phyloP scores from a whole-genome alignment of 37 sponge, comb jelly and placozoan species.

The Ianthella basta region DNA sequence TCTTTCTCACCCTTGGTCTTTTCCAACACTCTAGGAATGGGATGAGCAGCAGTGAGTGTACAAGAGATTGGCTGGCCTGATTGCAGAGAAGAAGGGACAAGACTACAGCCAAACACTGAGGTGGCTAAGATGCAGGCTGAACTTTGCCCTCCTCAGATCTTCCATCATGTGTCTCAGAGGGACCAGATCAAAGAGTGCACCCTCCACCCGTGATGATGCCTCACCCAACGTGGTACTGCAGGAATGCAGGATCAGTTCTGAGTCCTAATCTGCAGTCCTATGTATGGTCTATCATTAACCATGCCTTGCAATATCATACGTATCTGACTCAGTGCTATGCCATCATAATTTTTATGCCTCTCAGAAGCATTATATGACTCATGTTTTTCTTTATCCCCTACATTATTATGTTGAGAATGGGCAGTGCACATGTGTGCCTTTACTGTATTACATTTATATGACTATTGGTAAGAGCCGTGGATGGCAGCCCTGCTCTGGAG shows the following conservation, averaged over 20 bases:
- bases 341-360: too few relatives aligned
- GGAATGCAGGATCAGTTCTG: constrained; percentile 1
- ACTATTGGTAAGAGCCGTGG: too few relatives aligned
- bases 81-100: constrained; percentile 19
- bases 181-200: background rate
- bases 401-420: too few relatives aligned
- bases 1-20: constrained; percentile 26
- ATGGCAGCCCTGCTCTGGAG: too few relatives aligned
- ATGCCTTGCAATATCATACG: too few relatives aligned
- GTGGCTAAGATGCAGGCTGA: constrained; percentile 20
- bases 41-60: constrained; percentile 12
- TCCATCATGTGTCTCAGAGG: constrained; percentile 35
- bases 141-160: constrained; percentile 34
- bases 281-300: too few relatives aligned
- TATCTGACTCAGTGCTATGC: too few relatives aligned
- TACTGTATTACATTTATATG: too few relatives aligned
- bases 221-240: constrained; percentile 15
- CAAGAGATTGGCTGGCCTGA: background rate
- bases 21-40: constrained; percentile 21
- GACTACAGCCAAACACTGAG: constrained; percentile 25
- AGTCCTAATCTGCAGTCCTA: constrained; percentile 1
- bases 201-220: background rate
- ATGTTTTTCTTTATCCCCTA: too few relatives aligned
- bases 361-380: too few relatives aligned
- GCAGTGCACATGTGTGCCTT: too few relatives aligned